Base-by-base conservation (phyloP, 2,888 invertebrate genomes). In the Monochamus alternatus region DNA sequence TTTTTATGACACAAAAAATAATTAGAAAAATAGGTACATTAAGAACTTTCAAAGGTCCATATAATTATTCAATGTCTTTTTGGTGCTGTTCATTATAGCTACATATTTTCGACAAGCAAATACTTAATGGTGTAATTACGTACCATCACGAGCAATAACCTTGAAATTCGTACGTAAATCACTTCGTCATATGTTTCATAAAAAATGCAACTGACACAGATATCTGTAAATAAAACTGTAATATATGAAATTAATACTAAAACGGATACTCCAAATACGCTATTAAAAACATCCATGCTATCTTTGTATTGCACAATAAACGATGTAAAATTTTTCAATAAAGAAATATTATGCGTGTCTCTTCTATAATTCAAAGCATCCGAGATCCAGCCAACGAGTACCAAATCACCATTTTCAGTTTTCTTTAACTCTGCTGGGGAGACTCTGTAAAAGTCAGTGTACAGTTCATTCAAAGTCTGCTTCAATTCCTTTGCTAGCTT, bases 341-440 rank as follows among this genome's bases (percentile, higher is more conserved):
- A 3, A 0, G 32, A 51, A 58, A 64, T 64, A 52, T 58, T n/a
- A 0, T 75, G 43, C 58, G 71, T 63, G n/a, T 66, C 52, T 38
- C 38, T 79, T 30, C 68, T 75, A 31, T 66, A 58, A 30, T 64
- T 51, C 12, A 79, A 43, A 43, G 75, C 62, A 38, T 44, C 47
- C 1, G 68, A 32, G 47, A 79, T 76, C 79, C 79, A 79, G 32
- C 77, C 79, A 14, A 68, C 31, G 8, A 79, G 44, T 9, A 79
- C 44, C 10, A 75, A 79, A 66, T 79, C 74, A 12, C 77, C 75
- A 31, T 73, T 64, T 5, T 75, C 74, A 1, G 62, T 58, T 73
- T 74, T 74, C 59, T 73, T 66, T 3, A 79, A 51, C n/a, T 77
- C 70, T 59, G 79, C 79, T 22, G 75, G 74, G 3, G 75, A 77